Percentiles rank a stretch among this genome's conserved stretches.
Evolutionary conservation across 2,797 vertebrate species (phyloP).

Genomic region (Tauraco hartlaubi): DNA sequence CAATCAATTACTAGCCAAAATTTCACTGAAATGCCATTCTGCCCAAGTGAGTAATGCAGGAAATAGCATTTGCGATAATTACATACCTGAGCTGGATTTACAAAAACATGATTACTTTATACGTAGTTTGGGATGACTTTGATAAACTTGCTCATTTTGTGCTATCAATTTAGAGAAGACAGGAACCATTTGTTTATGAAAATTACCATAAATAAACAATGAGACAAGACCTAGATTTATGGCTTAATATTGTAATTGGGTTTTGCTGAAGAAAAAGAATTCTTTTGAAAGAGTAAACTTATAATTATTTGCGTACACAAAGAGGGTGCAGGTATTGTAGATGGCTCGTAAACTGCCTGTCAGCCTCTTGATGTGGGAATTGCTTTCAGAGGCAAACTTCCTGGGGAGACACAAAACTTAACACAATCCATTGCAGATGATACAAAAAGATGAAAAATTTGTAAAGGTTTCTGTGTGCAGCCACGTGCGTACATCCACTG

Average conservation of each 20-base stretch:
- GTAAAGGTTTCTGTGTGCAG: neutral
- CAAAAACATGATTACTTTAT: neutral
- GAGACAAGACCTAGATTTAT: constrained; percentile 24
- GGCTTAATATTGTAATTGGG: constrained; percentile 15
- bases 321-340: neutral
- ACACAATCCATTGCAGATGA: neutral
- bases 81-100: neutral
- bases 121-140: constrained; percentile 6
- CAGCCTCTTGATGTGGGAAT: neutral
- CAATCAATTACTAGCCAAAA: neutral
- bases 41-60: neutral
- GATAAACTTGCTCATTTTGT: constrained; percentile 54
- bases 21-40: neutral
- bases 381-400: neutral
- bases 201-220: constrained; percentile 10
- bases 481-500: fast-evolving
- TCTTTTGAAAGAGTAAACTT: neutral
- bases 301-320: constrained; percentile 26
- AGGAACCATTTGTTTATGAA: constrained; percentile 38
- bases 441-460: neutral
- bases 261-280: constrained; percentile 15
- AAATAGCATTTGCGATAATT: constrained; percentile 16
- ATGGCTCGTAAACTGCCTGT: neutral
- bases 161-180: constrained; percentile 48
- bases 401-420: neutral